A percentile compares a stretch with the other conserved stretches of the same genome.
Evolutionary conservation across 2,113 vertebrate genomes (phyloP).

Genomic region (Willisornis vidua): DNA sequence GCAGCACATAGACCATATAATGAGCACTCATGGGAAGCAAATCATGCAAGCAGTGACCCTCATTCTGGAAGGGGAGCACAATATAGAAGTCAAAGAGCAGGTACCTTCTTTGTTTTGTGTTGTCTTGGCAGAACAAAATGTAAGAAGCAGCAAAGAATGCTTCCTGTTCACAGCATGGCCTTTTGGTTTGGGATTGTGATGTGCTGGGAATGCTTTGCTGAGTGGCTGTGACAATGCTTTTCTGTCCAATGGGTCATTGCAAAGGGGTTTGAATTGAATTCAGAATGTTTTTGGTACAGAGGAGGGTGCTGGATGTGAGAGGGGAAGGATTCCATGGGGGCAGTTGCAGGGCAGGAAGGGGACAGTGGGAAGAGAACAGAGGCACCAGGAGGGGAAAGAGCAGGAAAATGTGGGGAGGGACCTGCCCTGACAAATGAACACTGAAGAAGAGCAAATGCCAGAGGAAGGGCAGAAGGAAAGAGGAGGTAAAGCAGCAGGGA

Average conservation of each 20-base stretch:
- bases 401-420: neutral
- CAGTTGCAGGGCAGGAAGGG: neutral
- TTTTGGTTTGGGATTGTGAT: neutral
- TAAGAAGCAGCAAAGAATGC: neutral
- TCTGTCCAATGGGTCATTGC: neutral
- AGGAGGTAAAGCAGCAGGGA: neutral
- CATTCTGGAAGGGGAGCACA: conserved; percentile 96
- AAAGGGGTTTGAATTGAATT: neutral
- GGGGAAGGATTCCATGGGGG: neutral
- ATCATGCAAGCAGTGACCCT: conserved; percentile 99
- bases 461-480: neutral
- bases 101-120: conserved; percentile 68
- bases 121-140: neutral
- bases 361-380: neutral
- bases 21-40: conserved; percentile 97
- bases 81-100: conserved; percentile 97
- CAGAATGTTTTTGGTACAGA: neutral
- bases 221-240: neutral
- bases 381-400: neutral
- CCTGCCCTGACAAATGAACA: neutral
- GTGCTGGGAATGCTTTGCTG: neutral
- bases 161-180: neutral
- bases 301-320: neutral
- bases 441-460: neutral
- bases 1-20: conserved; percentile 99